phyloP scores from a whole-genome alignment of 2,888 invertebrate species.

The Microctonus aethiopoides region DNA sequence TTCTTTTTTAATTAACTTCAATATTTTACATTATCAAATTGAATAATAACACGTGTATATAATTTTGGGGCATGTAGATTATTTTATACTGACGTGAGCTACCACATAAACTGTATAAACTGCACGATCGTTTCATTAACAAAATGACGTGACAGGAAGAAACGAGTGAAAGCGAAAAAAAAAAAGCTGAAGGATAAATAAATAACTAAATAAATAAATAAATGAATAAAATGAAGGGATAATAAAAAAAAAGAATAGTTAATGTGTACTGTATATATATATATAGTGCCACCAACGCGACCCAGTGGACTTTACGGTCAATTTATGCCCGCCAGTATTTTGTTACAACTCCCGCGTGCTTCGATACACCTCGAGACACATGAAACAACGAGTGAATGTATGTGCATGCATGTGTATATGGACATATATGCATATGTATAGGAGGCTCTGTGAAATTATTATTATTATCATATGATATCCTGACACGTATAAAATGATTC shows the following conservation, averaged over 20 bases:
- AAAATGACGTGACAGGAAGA: conserved; percentile 26
- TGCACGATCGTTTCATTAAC: background rate
- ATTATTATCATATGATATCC: background rate
- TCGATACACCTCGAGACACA: conserved; percentile 34
- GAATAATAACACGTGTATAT: background rate
- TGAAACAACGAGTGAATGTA: background rate
- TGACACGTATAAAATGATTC: background rate
- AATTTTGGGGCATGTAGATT: background rate
- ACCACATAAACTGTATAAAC: conserved; percentile 27
- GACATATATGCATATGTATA: background rate
- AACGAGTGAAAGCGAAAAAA: background rate
- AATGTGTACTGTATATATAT: too few species aligned
- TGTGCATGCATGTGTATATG: background rate
- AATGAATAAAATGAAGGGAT: conserved; percentile 33
- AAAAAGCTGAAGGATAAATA: conserved; percentile 25
- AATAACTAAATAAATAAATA: conserved; percentile 35
- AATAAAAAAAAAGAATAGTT: conserved; percentile 32
- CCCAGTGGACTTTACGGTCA: conserved; percentile 45
- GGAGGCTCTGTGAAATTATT: background rate
- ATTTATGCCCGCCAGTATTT: conserved; percentile 46
- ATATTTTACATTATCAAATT: background rate
- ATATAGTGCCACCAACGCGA: conserved; percentile 17
- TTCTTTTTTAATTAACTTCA: background rate
- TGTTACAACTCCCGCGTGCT: conserved; percentile 44
- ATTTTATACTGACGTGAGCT: conserved; percentile 9